These are phyloP conservation scores for Centrocercus urophasianus DNA, from an alignment of 2,113 vertebrate genomes.

Conservation along the genomic window DNA sequence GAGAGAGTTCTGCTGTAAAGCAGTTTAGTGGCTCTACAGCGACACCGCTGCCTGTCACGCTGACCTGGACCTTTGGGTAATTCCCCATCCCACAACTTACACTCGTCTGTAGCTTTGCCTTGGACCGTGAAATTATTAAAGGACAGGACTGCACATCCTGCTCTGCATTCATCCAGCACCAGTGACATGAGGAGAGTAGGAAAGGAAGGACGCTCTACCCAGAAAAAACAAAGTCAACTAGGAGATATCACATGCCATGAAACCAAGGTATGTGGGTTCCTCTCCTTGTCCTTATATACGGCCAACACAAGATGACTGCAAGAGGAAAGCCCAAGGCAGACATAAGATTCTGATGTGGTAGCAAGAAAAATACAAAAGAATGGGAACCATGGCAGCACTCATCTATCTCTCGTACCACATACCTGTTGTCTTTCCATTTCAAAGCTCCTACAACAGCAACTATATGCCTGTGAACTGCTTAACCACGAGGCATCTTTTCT, in stretches of 20 bases:
- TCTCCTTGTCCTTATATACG: rapidly evolving
- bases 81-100: conserved; percentile 3
- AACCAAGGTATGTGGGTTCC: not conserved
- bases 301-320: not conserved
- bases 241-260: not conserved
- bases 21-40: conserved; percentile 3
- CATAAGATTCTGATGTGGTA: not conserved
- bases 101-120: conserved; percentile 40
- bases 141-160: conserved; percentile 30
- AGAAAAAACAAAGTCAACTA: conserved; percentile 18
- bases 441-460: not conserved
- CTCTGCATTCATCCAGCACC: conserved; percentile 20
- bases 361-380: not conserved
- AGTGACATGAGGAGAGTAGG: conserved; percentile 39
- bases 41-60: not conserved
- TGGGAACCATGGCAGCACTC: rapidly evolving
- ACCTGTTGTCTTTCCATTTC: not conserved
- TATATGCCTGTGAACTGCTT: not conserved
- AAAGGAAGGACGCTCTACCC: not conserved
- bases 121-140: conserved; percentile 42
- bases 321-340: not conserved
- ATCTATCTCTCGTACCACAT: not conserved
- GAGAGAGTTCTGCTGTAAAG: conserved; percentile 60
- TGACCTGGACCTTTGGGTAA: not conserved
- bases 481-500: not conserved